Base-by-base conservation (phyloP, 35 echinoderm and acorn worm species). In the Holothuria glaberrima region DNA sequence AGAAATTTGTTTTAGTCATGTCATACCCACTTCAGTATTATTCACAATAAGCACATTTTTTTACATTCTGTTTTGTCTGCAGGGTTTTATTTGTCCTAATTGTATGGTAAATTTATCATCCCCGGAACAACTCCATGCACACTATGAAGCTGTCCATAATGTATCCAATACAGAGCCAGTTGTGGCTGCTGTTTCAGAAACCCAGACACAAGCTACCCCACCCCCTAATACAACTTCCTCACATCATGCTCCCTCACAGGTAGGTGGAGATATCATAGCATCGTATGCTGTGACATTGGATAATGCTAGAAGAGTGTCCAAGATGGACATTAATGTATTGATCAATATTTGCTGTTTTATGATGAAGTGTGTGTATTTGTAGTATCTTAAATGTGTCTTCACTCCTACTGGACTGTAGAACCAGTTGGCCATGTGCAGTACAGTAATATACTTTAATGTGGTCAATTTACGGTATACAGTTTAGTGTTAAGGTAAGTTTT, bases 61-160 rank as follows among this genome's bases (percentile, higher is more conserved):
- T 78, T 78, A 16, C 7, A 78, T 5, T 41, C 7, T 78, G 38
- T 71, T 52, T 71, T 68, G 38, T 48, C 50, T 78, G 21, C 88
- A 97, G 95, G 95, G 95, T 46, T 97, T 97, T 70, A 97, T 97
- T 22, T 97, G 95, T 58, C 95, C 95, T 4, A 87, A 70, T 32
- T 97, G 95, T 69, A 97, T 97, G 95, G 69, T 68, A 13, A 78
- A 61, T 35, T 76, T 97, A 35, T 59, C 91, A 35, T 89, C 95
- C 61, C 84, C 95, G 0, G 95, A 97, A 34, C 66, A 90, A 58
- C 79, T 97, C 20, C 91, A 94, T n/a, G 58, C 45, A 17, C 95
- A 97, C 72, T 97, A 89, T 88, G 95, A 91, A 32, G 71, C 70
- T 2, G 89, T 84, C 26, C 95, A 97, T 68, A 72, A 93, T 48